phyloP scores from a whole-genome alignment of 1,140 invertebrate species.

The Lepidostoma basale region DNA sequence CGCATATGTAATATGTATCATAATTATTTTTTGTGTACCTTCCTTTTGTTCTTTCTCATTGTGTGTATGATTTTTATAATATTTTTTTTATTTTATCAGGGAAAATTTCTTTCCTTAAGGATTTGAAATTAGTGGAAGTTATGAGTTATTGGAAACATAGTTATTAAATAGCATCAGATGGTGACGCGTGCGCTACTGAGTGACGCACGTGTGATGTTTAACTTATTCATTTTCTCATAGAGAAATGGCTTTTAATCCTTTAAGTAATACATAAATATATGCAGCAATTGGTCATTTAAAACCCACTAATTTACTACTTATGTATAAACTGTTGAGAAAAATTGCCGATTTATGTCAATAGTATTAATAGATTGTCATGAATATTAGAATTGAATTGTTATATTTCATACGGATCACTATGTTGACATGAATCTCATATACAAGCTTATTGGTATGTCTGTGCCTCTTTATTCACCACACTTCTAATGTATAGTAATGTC shows the following conservation, averaged over 20 bases:
- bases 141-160: background rate
- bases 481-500: conserved; percentile 24
- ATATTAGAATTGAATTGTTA: background rate
- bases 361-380: background rate
- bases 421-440: conserved; percentile 10
- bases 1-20: background rate
- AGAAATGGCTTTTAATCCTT: conserved; percentile 16
- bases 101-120: background rate
- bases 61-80: conserved; percentile 20
- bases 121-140: background rate
- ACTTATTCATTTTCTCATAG: conserved; percentile 12
- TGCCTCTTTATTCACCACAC: conserved; percentile 14
- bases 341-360: too few species aligned
- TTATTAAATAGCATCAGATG: too few species aligned
- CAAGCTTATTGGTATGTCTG: background rate
- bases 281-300: conserved; percentile 11
- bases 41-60: background rate
- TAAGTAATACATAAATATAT: conserved; percentile 22
- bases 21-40: too few species aligned
- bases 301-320: conserved; percentile 9
- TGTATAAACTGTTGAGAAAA: too few species aligned
- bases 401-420: background rate
- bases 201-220: background rate
- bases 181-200: background rate
- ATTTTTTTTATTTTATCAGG: conserved; percentile 11